Percentiles rank a stretch among this genome's conserved stretches.
Evolutionary conservation across 2,113 vertebrate genomes (phyloP).

Genomic region (Hassar affinis): DNA sequence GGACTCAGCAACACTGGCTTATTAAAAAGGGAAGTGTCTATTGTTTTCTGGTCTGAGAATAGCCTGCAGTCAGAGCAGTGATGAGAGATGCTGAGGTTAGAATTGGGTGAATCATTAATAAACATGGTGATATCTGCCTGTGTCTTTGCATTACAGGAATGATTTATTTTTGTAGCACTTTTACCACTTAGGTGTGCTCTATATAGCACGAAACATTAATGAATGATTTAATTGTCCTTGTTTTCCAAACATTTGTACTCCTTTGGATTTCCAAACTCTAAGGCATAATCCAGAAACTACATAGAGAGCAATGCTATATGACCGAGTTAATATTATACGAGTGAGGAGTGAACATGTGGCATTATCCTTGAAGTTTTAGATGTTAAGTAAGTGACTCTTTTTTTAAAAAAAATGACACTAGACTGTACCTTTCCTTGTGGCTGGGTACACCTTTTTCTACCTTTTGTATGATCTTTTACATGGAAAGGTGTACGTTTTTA

Average conservation of each 20-base stretch:
- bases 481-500: neutral
- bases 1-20: slow-evolving; percentile 44
- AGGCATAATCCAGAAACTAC: neutral
- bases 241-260: neutral
- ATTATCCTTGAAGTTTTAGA: neutral
- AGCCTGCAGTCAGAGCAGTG: slow-evolving; percentile 45
- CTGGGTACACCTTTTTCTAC: neutral
- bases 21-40: slow-evolving; percentile 46
- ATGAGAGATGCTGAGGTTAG: slow-evolving; percentile 43
- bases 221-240: slow-evolving; percentile 20
- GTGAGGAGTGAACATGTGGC: neutral
- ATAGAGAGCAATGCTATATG: neutral
- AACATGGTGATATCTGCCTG: slow-evolving; percentile 21
- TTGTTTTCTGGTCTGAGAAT: slow-evolving; percentile 46
- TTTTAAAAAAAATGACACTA: neutral
- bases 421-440: neutral
- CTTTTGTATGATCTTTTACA: neutral
- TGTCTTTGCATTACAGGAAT: neutral
- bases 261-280: neutral
- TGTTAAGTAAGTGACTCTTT: neutral
- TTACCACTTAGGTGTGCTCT: neutral
- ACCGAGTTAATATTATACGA: neutral
- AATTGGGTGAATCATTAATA: slow-evolving; percentile 40
- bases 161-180: slow-evolving; percentile 20
- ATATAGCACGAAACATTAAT: slow-evolving; percentile 15